A percentile compares a stretch with the other conserved stretches of the same genome.
Evolutionary conservation across 2,797 vertebrate species (phyloP).

Genomic region (Knipowitschia caucasica): DNA sequence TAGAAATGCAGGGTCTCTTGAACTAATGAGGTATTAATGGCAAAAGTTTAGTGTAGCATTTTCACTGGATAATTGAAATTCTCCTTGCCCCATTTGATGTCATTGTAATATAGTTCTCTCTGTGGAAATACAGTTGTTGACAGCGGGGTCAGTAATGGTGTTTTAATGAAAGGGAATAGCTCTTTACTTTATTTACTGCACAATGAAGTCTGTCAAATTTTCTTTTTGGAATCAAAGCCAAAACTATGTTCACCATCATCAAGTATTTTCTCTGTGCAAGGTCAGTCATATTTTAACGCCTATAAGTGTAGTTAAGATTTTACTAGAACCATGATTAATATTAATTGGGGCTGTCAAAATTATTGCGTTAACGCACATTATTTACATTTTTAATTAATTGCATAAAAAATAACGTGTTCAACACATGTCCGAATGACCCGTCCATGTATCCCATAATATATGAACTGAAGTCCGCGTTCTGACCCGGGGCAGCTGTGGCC

Average conservation of each 20-base stretch:
- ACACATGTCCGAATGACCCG: too few relatives aligned
- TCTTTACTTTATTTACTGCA: conserved; percentile 6
- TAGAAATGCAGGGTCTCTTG: conserved; percentile 2
- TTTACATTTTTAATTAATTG: too few relatives aligned
- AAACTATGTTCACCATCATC: background rate
- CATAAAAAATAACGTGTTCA: too few relatives aligned
- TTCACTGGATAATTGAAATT: conserved; percentile 5
- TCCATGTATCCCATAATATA: too few relatives aligned
- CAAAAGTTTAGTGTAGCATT: conserved; percentile 3
- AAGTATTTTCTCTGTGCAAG: background rate
- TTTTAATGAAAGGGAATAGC: conserved; percentile 22
- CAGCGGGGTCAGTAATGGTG: background rate
- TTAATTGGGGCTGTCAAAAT: too few relatives aligned
- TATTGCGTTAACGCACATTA: too few relatives aligned
- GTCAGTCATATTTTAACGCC: background rate
- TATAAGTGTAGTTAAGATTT: too few relatives aligned
- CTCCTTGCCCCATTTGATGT: conserved; percentile 5
- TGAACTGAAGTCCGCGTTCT: too few relatives aligned
- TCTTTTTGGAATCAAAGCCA: background rate
- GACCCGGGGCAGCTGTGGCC: too few relatives aligned
- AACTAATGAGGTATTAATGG: conserved; percentile 9
- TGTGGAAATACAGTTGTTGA: conserved; percentile 5
- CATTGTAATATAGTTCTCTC: conserved; percentile 3
- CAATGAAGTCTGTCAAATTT: conserved; percentile 9
- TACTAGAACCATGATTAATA: too few relatives aligned